Percentiles rank a stretch among this genome's conserved stretches.
phyloP scores from a whole-genome alignment of 1,140 invertebrate species.

The Globodera ellingtonae region DNA sequence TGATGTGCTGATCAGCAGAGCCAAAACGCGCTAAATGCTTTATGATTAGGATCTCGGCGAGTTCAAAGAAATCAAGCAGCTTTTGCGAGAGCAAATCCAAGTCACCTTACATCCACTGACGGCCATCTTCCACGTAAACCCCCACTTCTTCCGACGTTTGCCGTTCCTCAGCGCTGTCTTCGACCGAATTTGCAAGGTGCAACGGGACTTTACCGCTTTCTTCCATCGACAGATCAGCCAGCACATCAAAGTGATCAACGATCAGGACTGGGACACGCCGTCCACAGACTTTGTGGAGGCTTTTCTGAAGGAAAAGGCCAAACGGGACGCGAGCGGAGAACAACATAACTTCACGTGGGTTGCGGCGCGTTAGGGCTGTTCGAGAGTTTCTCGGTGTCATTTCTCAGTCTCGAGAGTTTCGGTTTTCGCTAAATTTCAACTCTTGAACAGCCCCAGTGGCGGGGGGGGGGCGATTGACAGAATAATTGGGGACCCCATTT shows the following conservation, averaged over 20 bases:
- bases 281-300: slow-evolving; percentile 35
- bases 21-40: no score
- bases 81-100: neutral
- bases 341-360: slow-evolving; percentile 27
- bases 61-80: neutral
- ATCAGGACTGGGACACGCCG: slow-evolving; percentile 13
- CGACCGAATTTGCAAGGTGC: neutral
- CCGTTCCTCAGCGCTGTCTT: neutral
- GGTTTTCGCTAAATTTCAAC: no score
- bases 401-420: neutral
- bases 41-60: neutral
- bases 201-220: slow-evolving; percentile 5
- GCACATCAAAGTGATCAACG: slow-evolving; percentile 22
- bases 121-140: neutral
- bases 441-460: no score
- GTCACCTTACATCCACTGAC: neutral
- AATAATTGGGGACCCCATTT: neutral
- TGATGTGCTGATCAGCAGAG: no score
- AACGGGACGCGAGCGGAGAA: slow-evolving; percentile 7
- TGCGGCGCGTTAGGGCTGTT: slow-evolving; percentile 1
- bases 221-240: slow-evolving; percentile 23
- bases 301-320: slow-evolving; percentile 40
- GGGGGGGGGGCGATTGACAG: no score
- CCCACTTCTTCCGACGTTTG: slow-evolving; percentile 8
- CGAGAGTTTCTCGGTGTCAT: neutral